These are phyloP conservation scores for Lepilemur septentrionalis DNA, from an alignment of 2,797 vertebrate species.

Conservation along the genomic window DNA sequence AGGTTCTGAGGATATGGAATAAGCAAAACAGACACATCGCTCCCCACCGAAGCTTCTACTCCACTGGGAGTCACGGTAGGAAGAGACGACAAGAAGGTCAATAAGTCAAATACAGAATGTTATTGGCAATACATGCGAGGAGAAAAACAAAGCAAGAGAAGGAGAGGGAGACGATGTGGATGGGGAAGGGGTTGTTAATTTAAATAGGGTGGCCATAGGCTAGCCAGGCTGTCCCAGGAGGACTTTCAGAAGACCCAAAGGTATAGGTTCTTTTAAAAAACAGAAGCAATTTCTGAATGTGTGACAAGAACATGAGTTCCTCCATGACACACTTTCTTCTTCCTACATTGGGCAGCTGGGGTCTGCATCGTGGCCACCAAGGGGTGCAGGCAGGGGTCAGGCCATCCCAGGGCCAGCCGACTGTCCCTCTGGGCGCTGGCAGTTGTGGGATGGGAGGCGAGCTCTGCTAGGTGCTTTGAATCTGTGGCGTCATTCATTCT, in stretches of 20 bases:
- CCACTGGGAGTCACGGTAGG: background rate
- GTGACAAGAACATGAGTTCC: background rate
- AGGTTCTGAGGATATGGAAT: background rate
- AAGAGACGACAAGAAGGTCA: background rate
- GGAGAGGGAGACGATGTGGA: background rate
- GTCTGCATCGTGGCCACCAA: rapidly evolving
- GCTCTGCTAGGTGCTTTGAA: background rate
- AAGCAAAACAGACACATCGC: background rate
- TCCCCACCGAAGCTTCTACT: background rate
- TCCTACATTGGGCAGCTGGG: background rate
- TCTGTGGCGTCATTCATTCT: background rate
- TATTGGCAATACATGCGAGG: background rate
- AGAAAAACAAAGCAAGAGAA: background rate
- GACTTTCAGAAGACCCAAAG: background rate
- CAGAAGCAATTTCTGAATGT: background rate
- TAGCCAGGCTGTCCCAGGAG: background rate
- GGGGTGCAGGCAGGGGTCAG: background rate
- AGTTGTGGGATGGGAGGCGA: rapidly evolving
- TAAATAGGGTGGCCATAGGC: background rate
- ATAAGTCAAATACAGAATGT: background rate
- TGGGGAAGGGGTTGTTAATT: too few relatives aligned
- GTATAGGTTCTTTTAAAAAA: background rate
- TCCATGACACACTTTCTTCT: background rate
- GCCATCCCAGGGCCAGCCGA: background rate
- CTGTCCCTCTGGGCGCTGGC: background rate